Evolutionary conservation across 2,797 vertebrate genomes (phyloP).

Genomic region (Aythya fuligula): DNA sequence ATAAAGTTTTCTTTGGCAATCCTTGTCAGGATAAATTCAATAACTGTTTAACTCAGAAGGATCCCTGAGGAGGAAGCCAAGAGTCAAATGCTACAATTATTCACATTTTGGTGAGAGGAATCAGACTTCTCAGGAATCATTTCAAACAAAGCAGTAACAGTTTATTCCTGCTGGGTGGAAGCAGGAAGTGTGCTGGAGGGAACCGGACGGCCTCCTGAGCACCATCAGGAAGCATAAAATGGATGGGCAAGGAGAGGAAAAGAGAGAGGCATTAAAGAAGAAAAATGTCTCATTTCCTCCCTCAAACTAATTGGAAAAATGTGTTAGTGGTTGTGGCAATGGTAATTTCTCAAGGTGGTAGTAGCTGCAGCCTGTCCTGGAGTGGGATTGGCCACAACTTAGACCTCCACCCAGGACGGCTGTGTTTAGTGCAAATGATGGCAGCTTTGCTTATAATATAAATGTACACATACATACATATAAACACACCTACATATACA

Average conservation of each 20-base stretch:
- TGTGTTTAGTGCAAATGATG: background rate
- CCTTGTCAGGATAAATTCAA: constrained; percentile 57
- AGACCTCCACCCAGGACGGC: background rate
- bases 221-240: constrained; percentile 60
- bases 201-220: constrained; percentile 44
- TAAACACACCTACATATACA: background rate
- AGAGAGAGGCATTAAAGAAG: constrained; percentile 69
- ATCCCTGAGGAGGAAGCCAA: constrained; percentile 62
- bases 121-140: constrained; percentile 39
- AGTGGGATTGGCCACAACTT: background rate
- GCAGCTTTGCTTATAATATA: background rate
- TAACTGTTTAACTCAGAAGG: constrained; percentile 56
- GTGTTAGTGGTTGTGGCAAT: constrained; percentile 43
- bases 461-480: background rate
- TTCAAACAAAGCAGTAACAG: constrained; percentile 30
- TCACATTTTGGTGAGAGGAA: constrained; percentile 60
- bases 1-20: constrained; percentile 72
- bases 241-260: constrained; percentile 43
- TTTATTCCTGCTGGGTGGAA: constrained; percentile 60
- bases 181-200: constrained; percentile 44
- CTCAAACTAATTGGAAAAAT: constrained; percentile 67
- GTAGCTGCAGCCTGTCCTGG: constrained; percentile 43
- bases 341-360: constrained; percentile 58
- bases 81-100: constrained; percentile 68
- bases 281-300: constrained; percentile 65